Percentiles rank a stretch among this genome's conserved stretches.
phyloP scores from a whole-genome alignment of 1,140 invertebrate genomes.

The Drosophila fuyamai region DNA sequence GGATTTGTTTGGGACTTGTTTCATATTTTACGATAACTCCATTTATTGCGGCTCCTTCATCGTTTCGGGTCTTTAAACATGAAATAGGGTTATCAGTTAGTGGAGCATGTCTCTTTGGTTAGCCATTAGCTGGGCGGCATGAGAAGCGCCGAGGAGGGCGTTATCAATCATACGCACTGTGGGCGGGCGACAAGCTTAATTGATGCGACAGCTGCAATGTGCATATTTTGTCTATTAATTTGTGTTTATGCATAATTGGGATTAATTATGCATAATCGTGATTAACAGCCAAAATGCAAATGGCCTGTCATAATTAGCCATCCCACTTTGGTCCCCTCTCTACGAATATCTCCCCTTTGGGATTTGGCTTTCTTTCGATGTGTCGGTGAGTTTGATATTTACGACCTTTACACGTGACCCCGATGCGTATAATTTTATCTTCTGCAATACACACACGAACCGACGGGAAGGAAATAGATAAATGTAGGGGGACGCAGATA shows the following conservation, averaged over 20 bases:
- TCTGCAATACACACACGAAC: constrained; percentile 23
- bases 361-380: constrained; percentile 20
- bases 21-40: constrained; percentile 80
- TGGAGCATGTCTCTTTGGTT: constrained; percentile 16
- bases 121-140: constrained; percentile 5
- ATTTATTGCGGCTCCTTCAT: constrained; percentile 61
- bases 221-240: constrained; percentile 81
- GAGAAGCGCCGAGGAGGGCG: constrained; percentile 5
- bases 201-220: constrained; percentile 62
- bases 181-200: constrained; percentile 36
- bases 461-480: background rate
- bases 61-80: constrained; percentile 64
- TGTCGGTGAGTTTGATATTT: constrained; percentile 51
- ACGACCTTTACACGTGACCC: constrained; percentile 70
- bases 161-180: constrained; percentile 45
- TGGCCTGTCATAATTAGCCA: constrained; percentile 55
- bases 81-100: constrained; percentile 69
- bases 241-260: constrained; percentile 77
- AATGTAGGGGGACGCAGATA: background rate
- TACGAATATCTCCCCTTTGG: background rate
- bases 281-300: constrained; percentile 78
- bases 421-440: constrained; percentile 61
- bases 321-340: constrained; percentile 8
- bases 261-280: constrained; percentile 82
- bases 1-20: constrained; percentile 78